Conservation (phyloP, 2,113 vertebrate species). For the Hyperopisus bebe region DNA sequence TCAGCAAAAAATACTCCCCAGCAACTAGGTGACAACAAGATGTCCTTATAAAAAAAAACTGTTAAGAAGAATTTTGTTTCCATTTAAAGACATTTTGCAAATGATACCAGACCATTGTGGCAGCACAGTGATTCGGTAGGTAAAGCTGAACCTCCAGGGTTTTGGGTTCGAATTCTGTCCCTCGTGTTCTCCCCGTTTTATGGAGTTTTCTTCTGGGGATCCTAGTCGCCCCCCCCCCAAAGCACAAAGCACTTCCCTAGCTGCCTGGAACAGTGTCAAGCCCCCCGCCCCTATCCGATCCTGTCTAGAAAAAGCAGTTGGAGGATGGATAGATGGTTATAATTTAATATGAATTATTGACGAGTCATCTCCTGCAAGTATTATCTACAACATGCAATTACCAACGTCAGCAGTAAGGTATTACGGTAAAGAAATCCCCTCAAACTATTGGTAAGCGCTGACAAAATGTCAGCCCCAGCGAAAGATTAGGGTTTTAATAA, state of each 20-base stretch:
- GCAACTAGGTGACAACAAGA: not conserved
- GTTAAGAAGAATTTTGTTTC: not conserved
- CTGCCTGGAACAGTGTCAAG: not conserved
- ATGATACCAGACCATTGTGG: not conserved
- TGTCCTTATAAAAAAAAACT: not conserved
- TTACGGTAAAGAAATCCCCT: not conserved
- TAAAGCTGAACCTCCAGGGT: not conserved
- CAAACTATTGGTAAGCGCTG: not conserved
- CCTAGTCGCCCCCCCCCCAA: not conserved
- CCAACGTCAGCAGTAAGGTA: not conserved
- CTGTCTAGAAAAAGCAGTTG: not conserved
- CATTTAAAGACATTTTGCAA: not conserved
- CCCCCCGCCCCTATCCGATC: not conserved
- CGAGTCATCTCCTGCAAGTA: not conserved
- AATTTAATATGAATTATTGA: slow-evolving; percentile 9
- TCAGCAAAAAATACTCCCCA: not conserved
- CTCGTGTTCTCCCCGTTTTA: not conserved
- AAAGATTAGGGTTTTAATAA: slow-evolving; percentile 2
- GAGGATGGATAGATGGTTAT: not conserved
- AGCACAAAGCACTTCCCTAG: not conserved
- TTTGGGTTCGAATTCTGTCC: not conserved
- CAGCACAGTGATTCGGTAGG: not conserved
- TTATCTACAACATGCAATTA: not conserved
- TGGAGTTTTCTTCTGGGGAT: not conserved
- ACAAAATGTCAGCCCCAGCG: not conserved